Evolutionary conservation across 2,888 invertebrate species (phyloP).

Genomic region (Hirtodrosophila trivittata): DNA sequence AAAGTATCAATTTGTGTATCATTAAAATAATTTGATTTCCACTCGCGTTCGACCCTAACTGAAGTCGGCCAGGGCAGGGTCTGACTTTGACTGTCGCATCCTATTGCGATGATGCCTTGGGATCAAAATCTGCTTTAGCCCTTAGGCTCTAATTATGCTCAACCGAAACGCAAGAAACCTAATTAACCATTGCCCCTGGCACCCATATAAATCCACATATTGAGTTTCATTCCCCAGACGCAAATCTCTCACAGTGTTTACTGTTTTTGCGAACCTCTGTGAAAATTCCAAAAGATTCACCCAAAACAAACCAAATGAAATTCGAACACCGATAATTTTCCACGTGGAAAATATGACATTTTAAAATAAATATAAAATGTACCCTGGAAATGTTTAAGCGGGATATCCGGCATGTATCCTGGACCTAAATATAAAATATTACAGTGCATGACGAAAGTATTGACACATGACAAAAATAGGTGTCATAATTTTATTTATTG

Average conservation of each 20-base stretch:
- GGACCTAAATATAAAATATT: no score
- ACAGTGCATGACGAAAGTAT: no score
- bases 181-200: slow-evolving; percentile 49
- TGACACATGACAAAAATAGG: no score
- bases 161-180: slow-evolving; percentile 36
- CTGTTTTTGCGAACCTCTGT: slow-evolving; percentile 8
- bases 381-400: no score
- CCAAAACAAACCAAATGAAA: slow-evolving; percentile 5
- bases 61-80: slow-evolving; percentile 24
- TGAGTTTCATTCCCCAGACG: slow-evolving; percentile 36
- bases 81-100: slow-evolving; percentile 20
- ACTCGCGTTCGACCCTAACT: slow-evolving; percentile 59
- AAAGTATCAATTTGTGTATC: slow-evolving; percentile 81
- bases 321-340: neutral
- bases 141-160: slow-evolving; percentile 60
- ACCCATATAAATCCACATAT: slow-evolving; percentile 43
- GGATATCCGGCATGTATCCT: no score
- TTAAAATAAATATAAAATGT: no score
- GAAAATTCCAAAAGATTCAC: neutral
- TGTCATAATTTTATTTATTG: no score
- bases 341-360: no score
- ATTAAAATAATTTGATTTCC: slow-evolving; percentile 81
- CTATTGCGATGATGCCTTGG: slow-evolving; percentile 15
- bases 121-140: slow-evolving; percentile 41
- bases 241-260: slow-evolving; percentile 16